Evolutionary conservation across 2,113 vertebrate genomes (phyloP).

Genomic region (Hydrolagus affinis): DNA sequence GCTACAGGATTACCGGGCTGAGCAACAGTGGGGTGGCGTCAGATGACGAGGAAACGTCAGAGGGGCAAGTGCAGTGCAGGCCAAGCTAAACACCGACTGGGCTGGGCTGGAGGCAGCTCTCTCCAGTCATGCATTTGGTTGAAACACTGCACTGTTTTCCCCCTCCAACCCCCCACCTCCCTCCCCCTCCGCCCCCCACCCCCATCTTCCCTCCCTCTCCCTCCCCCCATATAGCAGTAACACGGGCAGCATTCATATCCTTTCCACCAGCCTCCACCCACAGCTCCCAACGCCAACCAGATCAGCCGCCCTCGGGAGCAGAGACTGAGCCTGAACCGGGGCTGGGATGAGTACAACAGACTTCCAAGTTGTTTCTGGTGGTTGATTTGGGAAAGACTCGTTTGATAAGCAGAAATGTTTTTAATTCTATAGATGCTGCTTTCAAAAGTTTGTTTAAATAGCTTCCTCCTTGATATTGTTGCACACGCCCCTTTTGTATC

Average conservation of each 20-base stretch:
- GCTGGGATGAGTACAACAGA: not conserved
- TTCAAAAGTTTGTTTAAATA: slow-evolving; percentile 29
- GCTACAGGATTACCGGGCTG: slow-evolving; percentile 92
- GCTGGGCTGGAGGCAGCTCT: slow-evolving; percentile 8
- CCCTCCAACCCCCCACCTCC: not conserved
- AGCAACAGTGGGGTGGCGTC: slow-evolving; percentile 73
- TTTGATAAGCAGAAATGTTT: slow-evolving; percentile 31
- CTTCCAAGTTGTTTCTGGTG: slow-evolving; percentile 26
- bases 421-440: slow-evolving; percentile 30
- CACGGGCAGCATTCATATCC: not conserved
- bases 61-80: slow-evolving; percentile 93
- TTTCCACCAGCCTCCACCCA: not conserved
- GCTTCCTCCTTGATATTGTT: slow-evolving; percentile 8
- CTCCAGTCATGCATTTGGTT: slow-evolving; percentile 16
- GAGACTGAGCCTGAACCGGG: not conserved
- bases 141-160: slow-evolving; percentile 28
- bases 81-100: slow-evolving; percentile 66
- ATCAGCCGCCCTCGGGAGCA: slow-evolving; percentile 16
- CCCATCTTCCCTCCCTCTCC: no score
- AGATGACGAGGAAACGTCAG: slow-evolving; percentile 87
- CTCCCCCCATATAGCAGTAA: not conserved
- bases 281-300: not conserved
- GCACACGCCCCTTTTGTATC: not conserved
- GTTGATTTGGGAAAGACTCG: not conserved
- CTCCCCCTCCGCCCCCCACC: no score